A percentile compares a stretch with the other conserved stretches of the same genome.
Evolutionary conservation across 2,888 invertebrate genomes (phyloP).

Genomic region (Lepidochrysops patricia): DNA sequence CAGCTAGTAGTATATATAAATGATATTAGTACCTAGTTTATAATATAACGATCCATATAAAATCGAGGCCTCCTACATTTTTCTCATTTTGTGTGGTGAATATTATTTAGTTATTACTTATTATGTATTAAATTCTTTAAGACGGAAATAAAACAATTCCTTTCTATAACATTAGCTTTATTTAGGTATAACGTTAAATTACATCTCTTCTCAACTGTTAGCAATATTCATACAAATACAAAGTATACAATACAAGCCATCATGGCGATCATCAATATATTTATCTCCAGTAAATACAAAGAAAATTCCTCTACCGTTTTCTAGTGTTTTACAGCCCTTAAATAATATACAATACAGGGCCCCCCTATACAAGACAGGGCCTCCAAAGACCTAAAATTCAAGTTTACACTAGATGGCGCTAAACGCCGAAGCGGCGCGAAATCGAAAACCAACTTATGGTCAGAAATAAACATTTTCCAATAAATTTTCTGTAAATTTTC

Average conservation of each 20-base stretch:
- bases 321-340: constrained; percentile 9
- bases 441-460: constrained; percentile 15
- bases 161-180: neutral
- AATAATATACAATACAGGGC: too few species aligned
- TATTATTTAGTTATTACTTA: too few species aligned
- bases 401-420: constrained; percentile 46
- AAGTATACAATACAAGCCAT: constrained; percentile 3
- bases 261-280: constrained; percentile 4
- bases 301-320: neutral
- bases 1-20: too few species aligned
- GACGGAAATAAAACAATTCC: neutral
- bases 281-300: constrained; percentile 11
- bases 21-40: too few species aligned
- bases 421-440: constrained; percentile 39
- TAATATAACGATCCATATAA: too few species aligned
- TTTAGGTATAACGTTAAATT: neutral
- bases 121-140: too few species aligned
- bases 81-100: too few species aligned
- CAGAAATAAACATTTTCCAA: constrained; percentile 20
- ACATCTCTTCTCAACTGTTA: neutral
- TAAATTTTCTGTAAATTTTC: constrained; percentile 37
- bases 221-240: neutral
- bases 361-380: neutral
- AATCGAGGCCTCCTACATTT: too few species aligned
- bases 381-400: constrained; percentile 10